phyloP scores from a whole-genome alignment of 1,140 invertebrate genomes.

The Cephus cinctus region DNA sequence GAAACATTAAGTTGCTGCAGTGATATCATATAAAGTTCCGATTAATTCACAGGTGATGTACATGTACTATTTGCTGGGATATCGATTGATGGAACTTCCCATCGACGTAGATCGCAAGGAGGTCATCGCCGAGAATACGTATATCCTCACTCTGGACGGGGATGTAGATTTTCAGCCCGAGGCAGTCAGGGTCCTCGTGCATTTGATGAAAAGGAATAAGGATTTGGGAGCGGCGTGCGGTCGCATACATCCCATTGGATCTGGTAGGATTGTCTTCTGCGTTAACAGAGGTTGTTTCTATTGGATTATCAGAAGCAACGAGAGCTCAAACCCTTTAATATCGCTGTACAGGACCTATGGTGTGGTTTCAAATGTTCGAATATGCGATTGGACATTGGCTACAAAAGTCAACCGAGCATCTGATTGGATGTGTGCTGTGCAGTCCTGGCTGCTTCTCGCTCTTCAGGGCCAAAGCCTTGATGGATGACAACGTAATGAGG shows the following conservation, averaged over 20 bases:
- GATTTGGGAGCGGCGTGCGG: conserved; percentile 89
- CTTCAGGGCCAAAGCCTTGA: conserved; percentile 82
- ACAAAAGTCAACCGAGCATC: conserved; percentile 93
- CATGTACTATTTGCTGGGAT: conserved; percentile 90
- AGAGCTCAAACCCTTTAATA: too few species aligned
- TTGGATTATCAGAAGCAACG: too few species aligned
- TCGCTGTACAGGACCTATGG: conserved; percentile 75
- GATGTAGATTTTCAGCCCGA: conserved; percentile 90
- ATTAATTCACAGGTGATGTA: conserved; percentile 74
- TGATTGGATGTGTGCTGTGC: conserved; percentile 85
- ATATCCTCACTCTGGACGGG: conserved; percentile 86
- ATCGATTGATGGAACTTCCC: conserved; percentile 72
- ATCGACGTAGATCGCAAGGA: conserved; percentile 70
- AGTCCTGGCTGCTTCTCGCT: conserved; percentile 91
- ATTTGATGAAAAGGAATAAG: conserved; percentile 89
- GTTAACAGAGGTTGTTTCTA: too few species aligned
- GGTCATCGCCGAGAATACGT: conserved; percentile 83
- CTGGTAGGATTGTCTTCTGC: conserved; percentile 60
- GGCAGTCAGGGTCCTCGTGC: conserved; percentile 81
- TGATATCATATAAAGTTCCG: not conserved
- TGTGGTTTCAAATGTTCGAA: conserved; percentile 94
- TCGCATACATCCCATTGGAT: conserved; percentile 87
- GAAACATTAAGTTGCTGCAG: too few species aligned
- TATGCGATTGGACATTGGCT: conserved; percentile 94
- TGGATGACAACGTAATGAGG: conserved; percentile 89